Base-by-base conservation (phyloP, 2,113 vertebrate species). In the Silurus glanis region DNA sequence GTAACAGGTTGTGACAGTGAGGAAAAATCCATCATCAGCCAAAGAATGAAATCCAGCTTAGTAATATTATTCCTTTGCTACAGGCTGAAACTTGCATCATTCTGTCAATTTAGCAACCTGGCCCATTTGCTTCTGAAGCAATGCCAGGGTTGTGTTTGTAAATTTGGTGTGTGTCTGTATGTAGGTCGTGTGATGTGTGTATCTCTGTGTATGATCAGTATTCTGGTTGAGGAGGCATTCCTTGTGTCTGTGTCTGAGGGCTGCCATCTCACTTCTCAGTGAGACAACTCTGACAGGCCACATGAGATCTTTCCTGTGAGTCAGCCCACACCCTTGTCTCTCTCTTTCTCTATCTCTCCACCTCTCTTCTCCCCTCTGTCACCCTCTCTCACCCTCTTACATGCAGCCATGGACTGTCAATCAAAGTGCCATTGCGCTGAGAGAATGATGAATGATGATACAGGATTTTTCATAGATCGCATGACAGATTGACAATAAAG, bases 231-330 rank as follows among this genome's bases (percentile, higher is more conserved):
- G 69, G 49, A 56, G 59, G 83, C 76, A 13, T 51, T 82, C 14
- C 59, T 6, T 47, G 78, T 69, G 76, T 80, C 6, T 85, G 53
- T 82, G 62, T 82, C 55, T 72, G 78, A 81, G 51, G 67, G 59
- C 49, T 83, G 62, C 74, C 74, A 78, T 87, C 82, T 71, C n/a
- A 79, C 25, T 28, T 28, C 37, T 84, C 49, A 83, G 62, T 85
- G 59, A 89, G 82, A 88, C 83, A 83, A 76, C 51, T 45, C 79
- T 78, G 85, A 86, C 81, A 87, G 72, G 76, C 81, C 83, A 80
- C 49, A 62, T 84, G 81, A 86, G 82, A 86, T 51, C 47, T 59
- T 80, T 64, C 74, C 37, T 62, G 76, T 82, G 83, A 84, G 76
- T 84, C 79, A 85, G 80, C 64, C 69, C 83, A 83, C 67, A 58